A percentile compares a stretch with the other conserved stretches of the same genome.
phyloP scores from a whole-genome alignment of 2,888 invertebrate genomes.

The Spisula subtruncata region DNA sequence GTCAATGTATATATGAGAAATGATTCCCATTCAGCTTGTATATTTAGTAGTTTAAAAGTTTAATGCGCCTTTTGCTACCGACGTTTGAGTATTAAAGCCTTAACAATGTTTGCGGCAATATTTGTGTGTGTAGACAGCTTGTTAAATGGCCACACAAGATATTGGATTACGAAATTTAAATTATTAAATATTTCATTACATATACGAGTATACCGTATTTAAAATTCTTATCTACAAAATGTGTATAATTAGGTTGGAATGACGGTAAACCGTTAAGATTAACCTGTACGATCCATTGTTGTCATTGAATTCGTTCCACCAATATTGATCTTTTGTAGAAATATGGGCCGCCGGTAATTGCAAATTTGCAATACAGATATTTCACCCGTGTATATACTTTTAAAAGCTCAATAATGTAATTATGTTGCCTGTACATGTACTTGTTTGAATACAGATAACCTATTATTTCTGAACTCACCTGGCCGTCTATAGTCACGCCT shows the following conservation, averaged over 20 bases:
- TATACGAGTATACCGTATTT: neutral
- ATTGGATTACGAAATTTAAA: slow-evolving; percentile 5
- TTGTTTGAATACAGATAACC: too few species aligned
- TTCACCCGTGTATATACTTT: neutral
- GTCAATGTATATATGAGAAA: too few species aligned
- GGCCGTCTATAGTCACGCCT: too few species aligned
- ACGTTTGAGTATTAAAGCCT: slow-evolving; percentile 4
- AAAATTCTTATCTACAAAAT: slow-evolving; percentile 9
- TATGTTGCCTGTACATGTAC: too few species aligned
- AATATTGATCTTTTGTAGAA: slow-evolving; percentile 21
- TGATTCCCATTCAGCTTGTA: too few species aligned
- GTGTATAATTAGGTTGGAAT: neutral
- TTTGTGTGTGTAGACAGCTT: neutral
- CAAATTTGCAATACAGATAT: neutral
- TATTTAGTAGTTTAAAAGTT: neutral
- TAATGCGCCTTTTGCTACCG: neutral
- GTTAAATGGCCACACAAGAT: neutral
- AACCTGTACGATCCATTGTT: neutral
- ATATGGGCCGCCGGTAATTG: too few species aligned
- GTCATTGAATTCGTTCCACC: neutral
- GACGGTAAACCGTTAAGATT: neutral
- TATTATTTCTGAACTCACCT: too few species aligned
- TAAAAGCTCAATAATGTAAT: neutral
- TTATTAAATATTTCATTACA: neutral
- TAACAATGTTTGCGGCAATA: neutral